Evolutionary conservation across 2,888 invertebrate genomes (phyloP).

Genomic region (Sarcophaga variegata): DNA sequence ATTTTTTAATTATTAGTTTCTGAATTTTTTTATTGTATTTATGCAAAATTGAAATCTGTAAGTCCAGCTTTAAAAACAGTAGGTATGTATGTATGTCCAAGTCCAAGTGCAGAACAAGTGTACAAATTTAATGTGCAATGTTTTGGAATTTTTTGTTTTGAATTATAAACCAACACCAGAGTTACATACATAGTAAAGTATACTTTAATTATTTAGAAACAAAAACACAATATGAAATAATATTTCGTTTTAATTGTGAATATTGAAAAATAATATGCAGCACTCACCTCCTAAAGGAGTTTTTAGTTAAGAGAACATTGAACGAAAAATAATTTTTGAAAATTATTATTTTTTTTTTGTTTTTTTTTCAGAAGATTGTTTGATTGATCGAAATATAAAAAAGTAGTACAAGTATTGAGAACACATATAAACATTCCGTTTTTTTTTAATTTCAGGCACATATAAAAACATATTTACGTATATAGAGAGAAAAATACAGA

Average conservation of each 20-base stretch:
- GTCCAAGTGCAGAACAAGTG: neutral
- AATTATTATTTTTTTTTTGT: conserved; percentile 59
- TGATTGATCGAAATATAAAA: conserved; percentile 42
- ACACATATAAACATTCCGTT: conserved; percentile 61
- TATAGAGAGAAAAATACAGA: conserved; percentile 40
- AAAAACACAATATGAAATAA: conserved; percentile 31
- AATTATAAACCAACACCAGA: conserved; percentile 55
- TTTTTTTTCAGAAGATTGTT: conserved; percentile 57
- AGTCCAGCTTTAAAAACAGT: too few relatives aligned
- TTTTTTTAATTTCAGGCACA: neutral
- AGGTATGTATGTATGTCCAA: neutral
- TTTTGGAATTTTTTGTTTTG: neutral
- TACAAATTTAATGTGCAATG: neutral
- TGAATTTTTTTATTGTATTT: too few relatives aligned
- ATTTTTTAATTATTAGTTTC: too few relatives aligned
- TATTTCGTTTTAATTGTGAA: neutral
- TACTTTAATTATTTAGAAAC: neutral
- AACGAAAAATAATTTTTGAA: conserved; percentile 64
- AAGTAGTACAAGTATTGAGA: conserved; percentile 48
- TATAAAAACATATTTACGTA: conserved; percentile 45
- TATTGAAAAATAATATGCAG: conserved; percentile 70
- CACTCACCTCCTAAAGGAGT: conserved; percentile 78
- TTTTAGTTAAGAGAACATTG: conserved; percentile 53
- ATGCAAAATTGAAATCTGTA: too few relatives aligned
- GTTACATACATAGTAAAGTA: neutral